Evolutionary conservation across 2,888 invertebrate genomes (phyloP), one percentile per base, ranked within the genome.

Genomic region (Epinotia ramella): DNA sequence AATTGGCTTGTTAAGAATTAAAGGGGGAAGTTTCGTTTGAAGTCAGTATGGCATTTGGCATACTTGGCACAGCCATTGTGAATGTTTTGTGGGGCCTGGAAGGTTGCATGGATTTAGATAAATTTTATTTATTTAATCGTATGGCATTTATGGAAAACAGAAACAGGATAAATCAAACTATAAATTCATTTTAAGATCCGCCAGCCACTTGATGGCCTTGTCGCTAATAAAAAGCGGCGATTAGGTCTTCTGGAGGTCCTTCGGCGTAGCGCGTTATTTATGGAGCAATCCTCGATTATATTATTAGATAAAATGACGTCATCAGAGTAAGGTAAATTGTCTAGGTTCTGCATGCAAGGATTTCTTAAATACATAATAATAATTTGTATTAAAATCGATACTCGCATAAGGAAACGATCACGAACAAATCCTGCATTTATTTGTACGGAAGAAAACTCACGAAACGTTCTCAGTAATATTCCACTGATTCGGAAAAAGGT

Each of bases 1-100:
- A 92, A 92, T 92, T 92, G 91, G 89, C 82, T 87, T 84, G 86
- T 87, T 88, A 89, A 72, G 76, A 63, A 87, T 87, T 86, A 84
- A 82, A 88, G 83, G 82, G 84, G 86, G 86, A 86, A 82, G 85
- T 90, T 84, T 73, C 79, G 88, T 92, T 91, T 91, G 90, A 91
- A 86, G 84, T 82, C 78, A 28, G 69, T 71, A 44, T 56, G 63
- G 69, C 59, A 40, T 74, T 69, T 65, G 28, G 56, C 62, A 71
- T 76, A 62, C 60, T 70, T 76, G 62, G 63, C 62, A 59, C 57
- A 18, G 20, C 33, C 57, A 20, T 33, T 70, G 60, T 65, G 73
- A 13, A 13, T 44, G 64, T 18, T 33, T 73, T 16, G 28, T 24
- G 60, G 16, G 53, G 40, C 12, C 57, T 33, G 49, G 49, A 16